Conservation (phyloP, 1,140 invertebrate genomes). For the Euura lappo region DNA sequence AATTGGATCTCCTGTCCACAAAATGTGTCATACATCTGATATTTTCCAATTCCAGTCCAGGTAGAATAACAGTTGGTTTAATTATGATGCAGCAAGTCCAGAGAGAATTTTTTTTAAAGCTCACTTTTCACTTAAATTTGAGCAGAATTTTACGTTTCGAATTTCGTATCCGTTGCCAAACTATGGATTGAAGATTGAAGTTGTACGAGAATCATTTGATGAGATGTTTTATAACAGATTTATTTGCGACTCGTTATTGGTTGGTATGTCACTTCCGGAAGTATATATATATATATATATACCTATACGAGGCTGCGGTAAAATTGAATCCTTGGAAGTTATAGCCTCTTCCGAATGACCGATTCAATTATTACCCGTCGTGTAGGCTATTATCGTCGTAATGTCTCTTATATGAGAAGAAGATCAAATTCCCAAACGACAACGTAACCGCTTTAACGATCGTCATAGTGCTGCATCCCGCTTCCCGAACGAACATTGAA, state of each 20-base stretch:
- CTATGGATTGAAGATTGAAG: no score
- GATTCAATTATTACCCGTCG: background rate
- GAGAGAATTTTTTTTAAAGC: no score
- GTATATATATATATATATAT: no score
- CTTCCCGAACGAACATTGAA: background rate
- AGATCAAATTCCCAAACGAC: constrained; percentile 1
- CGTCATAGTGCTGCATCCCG: background rate
- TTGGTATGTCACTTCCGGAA: no score
- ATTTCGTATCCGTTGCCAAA: no score
- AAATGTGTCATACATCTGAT: background rate
- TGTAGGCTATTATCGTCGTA: background rate
- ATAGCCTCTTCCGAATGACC: background rate
- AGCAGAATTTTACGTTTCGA: no score
- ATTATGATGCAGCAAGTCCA: no score
- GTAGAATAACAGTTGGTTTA: background rate
- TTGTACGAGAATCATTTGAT: no score
- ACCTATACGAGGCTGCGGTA: background rate
- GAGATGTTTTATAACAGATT: no score
- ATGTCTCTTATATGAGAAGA: background rate
- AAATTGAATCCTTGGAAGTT: background rate
- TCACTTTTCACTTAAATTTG: no score
- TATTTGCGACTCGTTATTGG: no score
- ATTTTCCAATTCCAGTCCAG: background rate
- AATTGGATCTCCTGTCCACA: no score
- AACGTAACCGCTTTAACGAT: constrained; percentile 1